These are phyloP conservation scores for Hydrotaea diabolus DNA, from an alignment of 2,888 invertebrate species.

Conservation along the genomic window DNA sequence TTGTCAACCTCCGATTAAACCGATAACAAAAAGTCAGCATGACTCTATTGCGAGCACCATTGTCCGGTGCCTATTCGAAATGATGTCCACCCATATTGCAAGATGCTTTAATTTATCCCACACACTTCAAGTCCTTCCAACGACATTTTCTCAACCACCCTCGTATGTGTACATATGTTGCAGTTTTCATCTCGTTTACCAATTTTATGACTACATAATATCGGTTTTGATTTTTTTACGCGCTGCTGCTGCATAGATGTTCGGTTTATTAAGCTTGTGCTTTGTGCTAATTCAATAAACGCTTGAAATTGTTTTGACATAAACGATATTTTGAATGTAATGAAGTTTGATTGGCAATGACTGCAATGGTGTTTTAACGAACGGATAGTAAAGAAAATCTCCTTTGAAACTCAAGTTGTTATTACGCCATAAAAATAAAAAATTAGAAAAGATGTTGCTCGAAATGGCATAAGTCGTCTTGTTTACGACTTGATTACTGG, in stretches of 20 bases:
- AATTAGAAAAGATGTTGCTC: not conserved
- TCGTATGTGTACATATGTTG: not conserved
- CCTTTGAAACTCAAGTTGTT: not conserved
- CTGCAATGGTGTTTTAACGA: not conserved
- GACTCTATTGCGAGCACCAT: too few species aligned
- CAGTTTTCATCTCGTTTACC: conserved; percentile 13
- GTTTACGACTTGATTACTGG: not conserved
- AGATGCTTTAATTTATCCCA: not conserved
- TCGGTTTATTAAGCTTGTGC: not conserved
- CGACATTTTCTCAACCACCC: not conserved
- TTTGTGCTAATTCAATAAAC: conserved; percentile 1
- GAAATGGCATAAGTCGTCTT: not conserved
- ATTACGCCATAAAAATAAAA: not conserved
- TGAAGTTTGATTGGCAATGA: conserved; percentile 21
- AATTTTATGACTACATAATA: not conserved
- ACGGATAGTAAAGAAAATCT: not conserved
- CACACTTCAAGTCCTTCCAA: too few species aligned
- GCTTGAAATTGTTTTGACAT: conserved; percentile 20
- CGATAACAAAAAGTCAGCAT: too few species aligned
- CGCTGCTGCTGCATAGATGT: not conserved
- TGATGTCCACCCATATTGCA: too few species aligned
- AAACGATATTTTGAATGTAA: conserved; percentile 11
- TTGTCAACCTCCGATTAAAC: too few species aligned
- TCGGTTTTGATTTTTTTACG: conserved; percentile 8
- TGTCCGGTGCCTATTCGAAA: too few species aligned